Base-by-base conservation (phyloP, 2,888 invertebrate species). In the Uropetala carovei region DNA sequence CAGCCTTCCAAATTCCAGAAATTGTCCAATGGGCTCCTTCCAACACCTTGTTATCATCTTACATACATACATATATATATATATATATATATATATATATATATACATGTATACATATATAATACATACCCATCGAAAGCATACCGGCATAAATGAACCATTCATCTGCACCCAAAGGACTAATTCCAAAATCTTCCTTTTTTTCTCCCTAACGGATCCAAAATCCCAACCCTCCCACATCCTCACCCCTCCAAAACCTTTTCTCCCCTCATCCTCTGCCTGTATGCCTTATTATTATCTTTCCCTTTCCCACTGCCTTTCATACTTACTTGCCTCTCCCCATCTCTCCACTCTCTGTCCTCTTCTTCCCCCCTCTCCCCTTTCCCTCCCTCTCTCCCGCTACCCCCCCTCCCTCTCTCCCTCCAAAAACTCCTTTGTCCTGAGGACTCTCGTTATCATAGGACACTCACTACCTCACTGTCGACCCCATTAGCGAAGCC, bases 361-460 rank as follows among this genome's bases (percentile, higher is more conserved):
- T 3, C 56, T 18, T 14, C 30, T 18, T 5, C 43, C 43, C 56
- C 83, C 82, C 8, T 0, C 43, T 27, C 11, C 57, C 57, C 16
- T 85, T 18, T 14, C 22, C 59, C n/a, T 14, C 3, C 60, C 27
- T 43, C 30, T 30, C 43, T 3, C 81, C 30, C 81, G 11, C 14
- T 16, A 14, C 59, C 14, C 30, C 11, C 60, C 30, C 18, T 30
- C 60, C 59, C 30, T 0, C 30, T 27, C 43, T 89, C 64, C 30
- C 30, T 60, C 30, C 89, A 18, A 68, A 89, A 89, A 89, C 89
- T 89, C 27, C 43, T 89, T 89, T 89, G 89, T 89, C 64, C 64
- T 64, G 89, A 89, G 89, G 89, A 64, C 89, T 89, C 89, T 89
- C 89, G 89, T 89, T 89, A 89, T 89, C 89, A 89, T 64, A 68